phyloP scores from a whole-genome alignment of 2,888 invertebrate species.

The Lacanobia oleracea region DNA sequence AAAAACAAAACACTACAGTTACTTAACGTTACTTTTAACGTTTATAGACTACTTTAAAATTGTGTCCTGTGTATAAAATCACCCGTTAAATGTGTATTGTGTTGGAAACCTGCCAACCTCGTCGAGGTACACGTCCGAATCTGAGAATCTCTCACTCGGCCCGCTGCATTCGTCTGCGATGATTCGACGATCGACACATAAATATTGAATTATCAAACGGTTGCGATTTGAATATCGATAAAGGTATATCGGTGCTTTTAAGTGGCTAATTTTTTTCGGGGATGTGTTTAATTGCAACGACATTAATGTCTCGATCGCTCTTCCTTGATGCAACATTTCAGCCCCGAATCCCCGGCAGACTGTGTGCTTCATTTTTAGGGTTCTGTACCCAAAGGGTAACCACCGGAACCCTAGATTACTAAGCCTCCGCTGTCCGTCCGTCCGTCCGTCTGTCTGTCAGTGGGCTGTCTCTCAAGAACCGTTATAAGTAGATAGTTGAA shows the following conservation, averaged over 20 bases:
- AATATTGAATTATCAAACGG: constrained; percentile 76
- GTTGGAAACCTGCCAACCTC: constrained; percentile 84
- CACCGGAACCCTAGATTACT: too few species aligned
- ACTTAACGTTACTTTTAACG: constrained; percentile 83
- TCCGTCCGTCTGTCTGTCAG: too few species aligned
- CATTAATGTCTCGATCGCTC: too few species aligned
- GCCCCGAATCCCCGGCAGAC: too few species aligned
- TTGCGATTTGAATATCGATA: constrained; percentile 59
- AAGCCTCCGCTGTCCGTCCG: too few species aligned
- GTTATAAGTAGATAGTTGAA: too few species aligned
- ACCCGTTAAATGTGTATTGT: constrained; percentile 84
- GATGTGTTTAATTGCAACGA: not conserved
- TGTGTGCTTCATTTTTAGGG: too few species aligned
- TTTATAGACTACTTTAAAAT: constrained; percentile 86
- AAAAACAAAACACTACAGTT: constrained; percentile 74
- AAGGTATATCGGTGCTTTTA: constrained; percentile 5
- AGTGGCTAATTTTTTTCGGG: too few species aligned
- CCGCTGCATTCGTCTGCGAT: constrained; percentile 74
- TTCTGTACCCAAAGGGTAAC: too few species aligned
- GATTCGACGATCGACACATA: constrained; percentile 82
- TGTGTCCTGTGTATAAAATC: constrained; percentile 86
- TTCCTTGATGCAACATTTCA: too few species aligned
- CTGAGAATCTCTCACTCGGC: constrained; percentile 83
- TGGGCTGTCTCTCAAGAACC: too few species aligned
- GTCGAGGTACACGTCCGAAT: constrained; percentile 79